Evolutionary conservation across 2,113 vertebrate genomes (phyloP), one percentile per base, ranked within the genome.

Genomic region (Syrmaticus mikado): DNA sequence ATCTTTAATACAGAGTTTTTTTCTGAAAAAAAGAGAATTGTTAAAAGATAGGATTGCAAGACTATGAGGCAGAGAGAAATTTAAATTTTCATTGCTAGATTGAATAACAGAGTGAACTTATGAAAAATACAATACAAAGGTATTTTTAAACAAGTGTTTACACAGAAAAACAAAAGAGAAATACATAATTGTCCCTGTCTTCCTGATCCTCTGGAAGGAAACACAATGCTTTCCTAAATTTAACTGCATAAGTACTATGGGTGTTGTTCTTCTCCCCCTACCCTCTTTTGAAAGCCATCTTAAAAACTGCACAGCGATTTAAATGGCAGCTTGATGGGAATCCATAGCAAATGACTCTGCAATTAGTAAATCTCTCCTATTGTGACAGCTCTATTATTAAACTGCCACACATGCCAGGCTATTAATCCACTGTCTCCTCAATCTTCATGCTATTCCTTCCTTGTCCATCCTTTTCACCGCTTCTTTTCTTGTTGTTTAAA

Each of bases 311-410:
- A 3, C 71, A 88, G 66, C 1, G 2, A 87, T 95, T 97, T 94
- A 96, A 97, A 96, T 96, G 96, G 97, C 94, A 96, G 94, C 91
- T 94, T 95, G 96, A 94, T 96, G 94, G 95, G 95, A 94, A 97
- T 90, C 95, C 94, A 84, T 93, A 93, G 95, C 92, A 97, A 96
- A 96, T 92, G 94, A 94, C 94, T 96, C 87, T 71, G 90, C 95
- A 97, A 97, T 97, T 97, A 97, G 95, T 96, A 96, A 96, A 97
- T 97, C 96, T 97, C 90, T 97, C 88, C 86, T 95, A 97, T 97
- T 97, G 95, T 97, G 97, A 96, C 97, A 97, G 96, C 96, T 96
- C 96, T 97, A 94, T 97, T 97, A 97, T 97, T 97, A 97, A 96
- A 93, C 92, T 97, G 96, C 94, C 96, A 97, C 93, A 96, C 94